Evolutionary conservation across 2,888 invertebrate genomes (phyloP).

Genomic region (Agrotis segetum): DNA sequence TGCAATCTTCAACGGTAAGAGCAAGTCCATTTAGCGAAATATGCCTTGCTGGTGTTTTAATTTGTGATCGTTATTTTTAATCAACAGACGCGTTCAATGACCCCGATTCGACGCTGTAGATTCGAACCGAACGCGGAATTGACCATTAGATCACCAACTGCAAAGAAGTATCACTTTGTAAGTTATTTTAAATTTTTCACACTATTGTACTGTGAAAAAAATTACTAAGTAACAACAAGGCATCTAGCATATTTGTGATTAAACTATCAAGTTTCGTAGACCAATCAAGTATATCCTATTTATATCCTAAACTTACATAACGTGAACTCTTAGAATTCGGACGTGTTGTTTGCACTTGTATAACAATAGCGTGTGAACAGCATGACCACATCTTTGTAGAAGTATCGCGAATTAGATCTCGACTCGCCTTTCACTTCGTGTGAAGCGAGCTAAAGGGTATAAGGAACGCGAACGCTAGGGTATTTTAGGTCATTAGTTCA

Average conservation of each 20-base stretch:
- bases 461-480: constrained; percentile 76
- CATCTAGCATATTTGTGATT: not conserved
- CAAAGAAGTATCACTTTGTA: constrained; percentile 59
- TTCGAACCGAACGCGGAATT: constrained; percentile 71
- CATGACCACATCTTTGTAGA: constrained; percentile 79
- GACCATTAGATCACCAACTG: constrained; percentile 61
- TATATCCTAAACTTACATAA: constrained; percentile 78
- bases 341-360: constrained; percentile 73
- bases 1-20: constrained; percentile 52
- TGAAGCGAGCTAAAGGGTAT: constrained; percentile 81
- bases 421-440: constrained; percentile 85
- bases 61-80: constrained; percentile 78
- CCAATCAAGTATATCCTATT: constrained; percentile 65
- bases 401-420: constrained; percentile 78
- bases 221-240: not conserved
- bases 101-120: constrained; percentile 73
- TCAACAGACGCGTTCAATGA: constrained; percentile 76
- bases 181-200: constrained; percentile 46
- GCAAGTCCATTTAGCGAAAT: constrained; percentile 69
- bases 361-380: constrained; percentile 83
- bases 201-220: not conserved
- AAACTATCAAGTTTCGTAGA: constrained; percentile 11
- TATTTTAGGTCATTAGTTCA: constrained; percentile 79
- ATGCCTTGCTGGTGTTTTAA: constrained; percentile 64
- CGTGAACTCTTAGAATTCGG: constrained; percentile 72